A percentile compares a stretch with the other conserved stretches of the same genome.
These are phyloP conservation scores for Sinella curviseta DNA, from an alignment of 1,140 invertebrate species.

Conservation along the genomic window DNA sequence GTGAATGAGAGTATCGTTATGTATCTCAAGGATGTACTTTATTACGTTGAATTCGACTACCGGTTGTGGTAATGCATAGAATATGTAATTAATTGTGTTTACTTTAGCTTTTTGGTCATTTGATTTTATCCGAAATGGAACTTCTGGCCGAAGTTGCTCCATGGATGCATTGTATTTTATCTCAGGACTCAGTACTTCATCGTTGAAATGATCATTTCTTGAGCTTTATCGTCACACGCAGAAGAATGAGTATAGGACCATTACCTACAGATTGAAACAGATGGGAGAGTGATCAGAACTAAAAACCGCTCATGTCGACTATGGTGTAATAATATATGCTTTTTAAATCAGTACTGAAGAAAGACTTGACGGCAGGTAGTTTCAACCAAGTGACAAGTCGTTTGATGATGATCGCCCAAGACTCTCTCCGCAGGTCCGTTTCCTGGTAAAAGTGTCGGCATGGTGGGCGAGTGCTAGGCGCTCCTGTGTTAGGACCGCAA, in stretches of 20 bases:
- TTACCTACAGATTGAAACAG: background rate
- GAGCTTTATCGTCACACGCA: background rate
- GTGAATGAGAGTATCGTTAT: too few species aligned
- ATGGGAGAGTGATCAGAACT: too few species aligned
- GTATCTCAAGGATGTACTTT: too few species aligned
- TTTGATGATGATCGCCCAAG: background rate
- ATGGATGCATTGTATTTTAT: background rate
- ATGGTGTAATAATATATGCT: too few species aligned
- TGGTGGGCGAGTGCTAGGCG: too few species aligned
- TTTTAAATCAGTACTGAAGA: background rate
- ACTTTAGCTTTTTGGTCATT: too few species aligned
- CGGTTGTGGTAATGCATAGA: too few species aligned
- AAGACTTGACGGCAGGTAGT: background rate
- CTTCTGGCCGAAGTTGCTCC: background rate
- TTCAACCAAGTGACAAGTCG: background rate
- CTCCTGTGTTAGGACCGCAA: too few species aligned
- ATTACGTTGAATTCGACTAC: too few species aligned
- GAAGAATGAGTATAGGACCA: background rate
- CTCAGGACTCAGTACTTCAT: background rate
- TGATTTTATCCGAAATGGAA: background rate
- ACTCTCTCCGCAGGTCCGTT: background rate
- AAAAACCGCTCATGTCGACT: too few species aligned
- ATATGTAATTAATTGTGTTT: too few species aligned
- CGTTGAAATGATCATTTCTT: background rate
- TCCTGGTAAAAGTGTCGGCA: too few species aligned